phyloP scores from a whole-genome alignment of 2,888 invertebrate genomes.

The Dione vanillae region DNA sequence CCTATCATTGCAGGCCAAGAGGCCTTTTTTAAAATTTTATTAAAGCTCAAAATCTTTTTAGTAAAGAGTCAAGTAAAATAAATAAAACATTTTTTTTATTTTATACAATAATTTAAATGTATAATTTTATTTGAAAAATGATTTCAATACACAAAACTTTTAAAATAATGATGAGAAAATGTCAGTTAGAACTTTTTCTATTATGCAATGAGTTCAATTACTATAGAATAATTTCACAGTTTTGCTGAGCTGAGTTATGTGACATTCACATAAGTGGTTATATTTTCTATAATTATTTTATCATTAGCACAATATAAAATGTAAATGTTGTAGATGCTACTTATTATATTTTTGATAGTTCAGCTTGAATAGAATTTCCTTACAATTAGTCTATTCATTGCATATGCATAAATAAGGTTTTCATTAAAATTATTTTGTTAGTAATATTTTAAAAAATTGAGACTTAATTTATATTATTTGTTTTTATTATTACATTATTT shows the following conservation, averaged over 20 bases:
- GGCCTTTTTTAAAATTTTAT: too few species aligned
- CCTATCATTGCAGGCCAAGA: too few species aligned
- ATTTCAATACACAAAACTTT: neutral
- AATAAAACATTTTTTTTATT: too few species aligned
- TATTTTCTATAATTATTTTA: neutral
- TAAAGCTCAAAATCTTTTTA: too few species aligned
- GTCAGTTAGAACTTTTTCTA: conserved; percentile 24
- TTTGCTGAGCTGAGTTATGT: conserved; percentile 34
- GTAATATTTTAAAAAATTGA: neutral
- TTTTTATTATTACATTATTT: too few species aligned
- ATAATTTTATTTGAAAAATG: neutral
- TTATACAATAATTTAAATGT: neutral
- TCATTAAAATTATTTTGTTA: neutral
- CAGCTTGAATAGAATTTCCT: neutral
- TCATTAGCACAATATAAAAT: too few species aligned
- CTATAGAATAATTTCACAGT: conserved; percentile 35
- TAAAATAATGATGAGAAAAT: conserved; percentile 33
- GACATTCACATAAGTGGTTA: conserved; percentile 19
- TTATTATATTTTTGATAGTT: too few species aligned
- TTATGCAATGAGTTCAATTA: conserved; percentile 34
- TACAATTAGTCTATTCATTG: too few species aligned
- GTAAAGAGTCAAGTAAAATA: too few species aligned
- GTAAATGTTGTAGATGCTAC: neutral
- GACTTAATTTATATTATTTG: neutral
- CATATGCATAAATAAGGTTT: too few species aligned